Evolutionary conservation across 2,888 invertebrate species (phyloP), one percentile per base, ranked within the genome.

Genomic region (Crioceris asparagi): DNA sequence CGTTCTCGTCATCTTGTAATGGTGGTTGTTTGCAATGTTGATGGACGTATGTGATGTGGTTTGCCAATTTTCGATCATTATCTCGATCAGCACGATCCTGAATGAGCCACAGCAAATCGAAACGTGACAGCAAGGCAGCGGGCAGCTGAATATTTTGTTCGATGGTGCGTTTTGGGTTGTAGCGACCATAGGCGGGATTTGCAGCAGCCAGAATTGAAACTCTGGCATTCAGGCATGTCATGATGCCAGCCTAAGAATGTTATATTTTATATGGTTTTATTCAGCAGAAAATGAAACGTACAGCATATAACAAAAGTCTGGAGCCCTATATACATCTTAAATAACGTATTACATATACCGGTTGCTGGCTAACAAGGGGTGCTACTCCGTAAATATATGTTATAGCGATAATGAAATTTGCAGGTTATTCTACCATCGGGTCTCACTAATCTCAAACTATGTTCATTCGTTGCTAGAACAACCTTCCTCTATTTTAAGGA

Each of bases 71-170:
- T 51, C 81, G 59, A 57, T 81, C 81, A 47, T 80, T 79, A 50
- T 80, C 79, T 16, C 79, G 71, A 55, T 81, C 77, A 1, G 81
- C 74, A 48, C 77, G 78, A 55, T 81, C 81, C 42, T 91, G 92
- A 47, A 97, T 92, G 17, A 97, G 73, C 96, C 96, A 97, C 2
- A 97, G 73, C 29, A 97, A 68, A 65, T 97, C 96, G 62, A 96
- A 97, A 49, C 97, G 80, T 2, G 97, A 97, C 11, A 98, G 71
- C 21, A 98, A 68, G 1, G 98, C 98, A 6, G 98, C 97, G 1
- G 98, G 98, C 43, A 99, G 70, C 62, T 96, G 93, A 36, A 99
- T 90, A 64, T 98, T 98, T 64, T 97, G 94, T 60, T 97, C 96
- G 43, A 99, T 78, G 10, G 90, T 79, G 36, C 90, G 77, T 59